phyloP scores from a whole-genome alignment of 2,797 vertebrate species.

The Centropyge bicolor region DNA sequence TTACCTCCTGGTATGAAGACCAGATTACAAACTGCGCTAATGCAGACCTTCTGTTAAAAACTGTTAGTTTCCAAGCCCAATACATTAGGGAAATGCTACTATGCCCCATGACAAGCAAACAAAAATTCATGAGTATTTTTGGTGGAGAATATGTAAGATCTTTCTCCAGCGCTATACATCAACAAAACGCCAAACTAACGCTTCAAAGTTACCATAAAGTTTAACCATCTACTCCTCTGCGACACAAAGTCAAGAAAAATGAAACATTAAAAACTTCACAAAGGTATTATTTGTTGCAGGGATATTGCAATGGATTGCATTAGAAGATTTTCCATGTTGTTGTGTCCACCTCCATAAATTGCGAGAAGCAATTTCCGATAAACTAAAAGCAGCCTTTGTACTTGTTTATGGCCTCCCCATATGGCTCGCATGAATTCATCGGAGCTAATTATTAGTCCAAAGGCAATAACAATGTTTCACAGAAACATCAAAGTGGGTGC shows the following conservation, averaged over 20 bases:
- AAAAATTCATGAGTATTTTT: neutral
- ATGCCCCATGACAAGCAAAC: neutral
- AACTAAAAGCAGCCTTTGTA: slow-evolving; percentile 71
- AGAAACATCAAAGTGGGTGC: slow-evolving; percentile 75
- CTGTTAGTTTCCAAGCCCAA: neutral
- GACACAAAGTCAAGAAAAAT: slow-evolving; percentile 24
- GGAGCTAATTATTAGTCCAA: slow-evolving; percentile 78
- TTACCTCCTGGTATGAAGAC: neutral
- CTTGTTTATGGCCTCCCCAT: slow-evolving; percentile 69
- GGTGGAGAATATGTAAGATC: neutral
- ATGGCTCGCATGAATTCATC: slow-evolving; percentile 60
- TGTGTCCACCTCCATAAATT: slow-evolving; percentile 60
- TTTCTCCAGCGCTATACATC: neutral
- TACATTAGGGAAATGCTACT: neutral
- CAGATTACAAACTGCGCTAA: neutral
- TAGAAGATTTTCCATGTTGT: slow-evolving; percentile 43
- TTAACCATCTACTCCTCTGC: slow-evolving; percentile 8
- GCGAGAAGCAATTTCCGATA: slow-evolving; percentile 64
- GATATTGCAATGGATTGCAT: slow-evolving; percentile 68
- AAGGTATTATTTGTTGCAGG: slow-evolving; percentile 47
- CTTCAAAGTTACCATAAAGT: slow-evolving; percentile 31
- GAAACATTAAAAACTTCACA: slow-evolving; percentile 32
- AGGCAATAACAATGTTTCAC: slow-evolving; percentile 71
- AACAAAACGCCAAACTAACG: neutral
- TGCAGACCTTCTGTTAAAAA: neutral